Percentiles rank a stretch among this genome's conserved stretches.
Evolutionary conservation across 2,888 invertebrate species (phyloP).

Genomic region (Tenthredo scrophulariae): DNA sequence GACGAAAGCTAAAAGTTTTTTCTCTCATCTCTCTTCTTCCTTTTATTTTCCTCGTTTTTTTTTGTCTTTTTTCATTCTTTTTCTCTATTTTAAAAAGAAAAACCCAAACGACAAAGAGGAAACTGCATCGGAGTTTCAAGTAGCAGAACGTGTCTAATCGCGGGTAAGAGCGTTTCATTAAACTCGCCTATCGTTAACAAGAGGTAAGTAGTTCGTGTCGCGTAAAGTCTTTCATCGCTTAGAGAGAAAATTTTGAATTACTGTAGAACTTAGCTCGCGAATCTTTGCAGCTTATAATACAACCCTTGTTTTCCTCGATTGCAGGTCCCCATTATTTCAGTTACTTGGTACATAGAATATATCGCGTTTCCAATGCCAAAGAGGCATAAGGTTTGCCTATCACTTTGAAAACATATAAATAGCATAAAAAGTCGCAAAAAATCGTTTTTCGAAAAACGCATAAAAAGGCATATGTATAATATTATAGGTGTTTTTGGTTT

Average conservation of each 20-base stretch:
- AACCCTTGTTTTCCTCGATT: neutral
- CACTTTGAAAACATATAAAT: too few relatives aligned
- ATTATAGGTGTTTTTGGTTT: too few relatives aligned
- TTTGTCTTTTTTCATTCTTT: neutral
- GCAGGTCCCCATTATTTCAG: neutral
- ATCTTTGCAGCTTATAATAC: neutral
- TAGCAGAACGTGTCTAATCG: slow-evolving; percentile 40
- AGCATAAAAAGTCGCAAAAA: too few relatives aligned
- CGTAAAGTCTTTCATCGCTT: slow-evolving; percentile 35
- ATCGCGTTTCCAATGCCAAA: too few relatives aligned
- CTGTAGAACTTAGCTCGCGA: neutral
- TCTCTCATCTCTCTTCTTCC: neutral
- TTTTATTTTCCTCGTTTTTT: neutral
- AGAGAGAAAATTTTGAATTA: neutral
- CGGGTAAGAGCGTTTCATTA: slow-evolving; percentile 32
- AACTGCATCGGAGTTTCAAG: slow-evolving; percentile 16
- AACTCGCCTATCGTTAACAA: slow-evolving; percentile 29
- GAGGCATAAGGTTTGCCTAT: too few relatives aligned
- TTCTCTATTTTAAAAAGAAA: neutral
- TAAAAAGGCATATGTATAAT: too few relatives aligned
- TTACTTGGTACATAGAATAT: neutral
- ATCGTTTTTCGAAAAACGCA: too few relatives aligned
- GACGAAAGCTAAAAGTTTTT: neutral
- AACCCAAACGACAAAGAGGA: neutral
- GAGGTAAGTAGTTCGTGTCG: slow-evolving; percentile 43